A percentile compares a stretch with the other conserved stretches of the same genome.
Conservation (phyloP, 2,113 vertebrate species). For the Eretmochelys imbricata region DNA sequence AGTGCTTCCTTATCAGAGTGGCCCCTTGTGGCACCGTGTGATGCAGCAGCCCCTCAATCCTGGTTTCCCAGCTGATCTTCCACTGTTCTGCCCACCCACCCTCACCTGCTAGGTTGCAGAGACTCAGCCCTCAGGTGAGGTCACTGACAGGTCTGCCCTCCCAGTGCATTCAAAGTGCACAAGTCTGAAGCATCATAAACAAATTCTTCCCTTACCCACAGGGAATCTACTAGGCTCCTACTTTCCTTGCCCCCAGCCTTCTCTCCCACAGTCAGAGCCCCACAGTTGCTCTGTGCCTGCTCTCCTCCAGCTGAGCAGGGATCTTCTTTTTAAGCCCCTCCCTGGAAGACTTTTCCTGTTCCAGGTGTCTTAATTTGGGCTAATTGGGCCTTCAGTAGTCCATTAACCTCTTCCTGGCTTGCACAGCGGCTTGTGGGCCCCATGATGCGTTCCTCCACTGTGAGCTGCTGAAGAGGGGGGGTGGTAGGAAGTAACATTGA, state of each 20-base stretch:
- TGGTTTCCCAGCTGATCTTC: background rate
- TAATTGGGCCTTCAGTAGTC: background rate
- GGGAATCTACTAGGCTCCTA: too few relatives aligned
- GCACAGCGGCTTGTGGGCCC: background rate
- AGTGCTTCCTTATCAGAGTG: background rate
- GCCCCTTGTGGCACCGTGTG: background rate
- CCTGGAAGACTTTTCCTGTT: background rate
- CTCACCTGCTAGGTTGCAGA: background rate
- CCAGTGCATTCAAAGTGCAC: too few relatives aligned
- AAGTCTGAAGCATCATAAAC: too few relatives aligned
- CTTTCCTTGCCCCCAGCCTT: background rate
- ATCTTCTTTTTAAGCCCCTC: background rate
- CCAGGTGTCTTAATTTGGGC: background rate
- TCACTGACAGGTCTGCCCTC: background rate
- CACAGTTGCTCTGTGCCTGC: background rate
- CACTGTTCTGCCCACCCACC: background rate
- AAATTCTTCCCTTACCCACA: too few relatives aligned
- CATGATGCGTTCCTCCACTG: background rate
- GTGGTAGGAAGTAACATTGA: background rate
- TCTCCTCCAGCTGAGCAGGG: background rate
- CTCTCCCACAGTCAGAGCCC: too few relatives aligned
- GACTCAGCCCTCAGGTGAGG: background rate
- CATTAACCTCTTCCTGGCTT: background rate
- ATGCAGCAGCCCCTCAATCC: background rate
- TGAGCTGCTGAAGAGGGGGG: background rate